Percentiles rank a stretch among this genome's conserved stretches.
phyloP scores from a whole-genome alignment of 2,797 vertebrate genomes.

The Chelon labrosus region DNA sequence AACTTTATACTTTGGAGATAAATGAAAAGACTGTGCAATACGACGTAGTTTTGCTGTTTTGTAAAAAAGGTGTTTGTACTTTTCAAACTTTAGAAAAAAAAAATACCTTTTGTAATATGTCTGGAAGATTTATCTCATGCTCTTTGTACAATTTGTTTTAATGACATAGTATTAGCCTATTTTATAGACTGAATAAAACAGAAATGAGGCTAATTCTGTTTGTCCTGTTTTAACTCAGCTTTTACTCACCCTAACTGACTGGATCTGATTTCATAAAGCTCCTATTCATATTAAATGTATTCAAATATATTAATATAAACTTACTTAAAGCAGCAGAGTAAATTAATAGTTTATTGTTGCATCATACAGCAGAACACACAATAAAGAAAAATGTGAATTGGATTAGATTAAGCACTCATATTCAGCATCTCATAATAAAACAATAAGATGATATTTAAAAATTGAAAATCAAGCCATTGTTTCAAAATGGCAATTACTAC shows the following conservation, averaged over 20 bases:
- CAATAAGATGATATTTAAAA: conserved; percentile 3
- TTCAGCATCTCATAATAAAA: conserved; percentile 25
- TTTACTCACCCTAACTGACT: background rate
- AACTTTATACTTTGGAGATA: conserved; percentile 93
- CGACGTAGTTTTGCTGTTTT: conserved; percentile 96
- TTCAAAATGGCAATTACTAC: background rate
- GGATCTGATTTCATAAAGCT: no score
- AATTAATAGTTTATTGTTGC: conserved; percentile 35
- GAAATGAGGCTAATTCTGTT: conserved; percentile 59
- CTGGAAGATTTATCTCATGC: conserved; percentile 80
- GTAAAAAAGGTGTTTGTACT: conserved; percentile 92
- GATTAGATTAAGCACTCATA: conserved; percentile 10
- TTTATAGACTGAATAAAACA: conserved; percentile 86
- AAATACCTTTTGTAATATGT: conserved; percentile 83
- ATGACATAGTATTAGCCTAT: conserved; percentile 80
- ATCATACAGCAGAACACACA: background rate
- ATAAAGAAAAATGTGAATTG: conserved; percentile 5
- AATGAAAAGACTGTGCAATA: conserved; percentile 97
- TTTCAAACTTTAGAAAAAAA: conserved; percentile 82
- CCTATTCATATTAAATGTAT: background rate
- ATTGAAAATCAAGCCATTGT: background rate
- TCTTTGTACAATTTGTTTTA: conserved; percentile 86
- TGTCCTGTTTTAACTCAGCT: conserved; percentile 1
- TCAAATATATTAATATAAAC: background rate
- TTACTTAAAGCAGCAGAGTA: background rate